Evolutionary conservation across 2,797 vertebrate genomes (phyloP).

Genomic region (Falco naumanni): DNA sequence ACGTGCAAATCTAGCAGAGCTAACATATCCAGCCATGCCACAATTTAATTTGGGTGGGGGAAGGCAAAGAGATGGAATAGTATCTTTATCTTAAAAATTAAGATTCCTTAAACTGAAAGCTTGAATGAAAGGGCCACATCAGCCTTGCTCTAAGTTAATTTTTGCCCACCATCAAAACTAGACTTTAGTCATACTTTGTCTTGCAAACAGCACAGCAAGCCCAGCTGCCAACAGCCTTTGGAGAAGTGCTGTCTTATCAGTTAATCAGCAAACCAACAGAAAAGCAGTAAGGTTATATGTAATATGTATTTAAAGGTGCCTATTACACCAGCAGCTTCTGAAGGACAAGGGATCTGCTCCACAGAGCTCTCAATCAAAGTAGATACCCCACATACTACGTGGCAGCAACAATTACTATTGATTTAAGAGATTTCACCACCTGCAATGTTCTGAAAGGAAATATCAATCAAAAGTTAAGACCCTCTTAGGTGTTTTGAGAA

Average conservation of each 20-base stretch:
- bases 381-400: neutral
- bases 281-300: neutral
- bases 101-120: neutral
- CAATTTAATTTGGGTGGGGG: neutral
- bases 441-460: neutral
- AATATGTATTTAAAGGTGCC: neutral
- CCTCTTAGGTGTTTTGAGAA: neutral
- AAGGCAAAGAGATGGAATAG: neutral
- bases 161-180: slow-evolving; percentile 29
- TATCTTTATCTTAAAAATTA: neutral
- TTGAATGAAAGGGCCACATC: neutral
- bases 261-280: slow-evolving; percentile 42
- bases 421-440: neutral
- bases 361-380: neutral
- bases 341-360: neutral
- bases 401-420: neutral
- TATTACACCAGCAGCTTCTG: neutral
- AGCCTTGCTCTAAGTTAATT: slow-evolving; percentile 10
- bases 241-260: slow-evolving; percentile 15
- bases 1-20: neutral
- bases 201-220: neutral
- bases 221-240: slow-evolving; percentile 2
- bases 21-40: neutral
- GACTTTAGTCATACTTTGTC: slow-evolving; percentile 26
- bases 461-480: neutral